Evolutionary conservation across 2,888 invertebrate species (phyloP).

Genomic region (Andrena bucephala): DNA sequence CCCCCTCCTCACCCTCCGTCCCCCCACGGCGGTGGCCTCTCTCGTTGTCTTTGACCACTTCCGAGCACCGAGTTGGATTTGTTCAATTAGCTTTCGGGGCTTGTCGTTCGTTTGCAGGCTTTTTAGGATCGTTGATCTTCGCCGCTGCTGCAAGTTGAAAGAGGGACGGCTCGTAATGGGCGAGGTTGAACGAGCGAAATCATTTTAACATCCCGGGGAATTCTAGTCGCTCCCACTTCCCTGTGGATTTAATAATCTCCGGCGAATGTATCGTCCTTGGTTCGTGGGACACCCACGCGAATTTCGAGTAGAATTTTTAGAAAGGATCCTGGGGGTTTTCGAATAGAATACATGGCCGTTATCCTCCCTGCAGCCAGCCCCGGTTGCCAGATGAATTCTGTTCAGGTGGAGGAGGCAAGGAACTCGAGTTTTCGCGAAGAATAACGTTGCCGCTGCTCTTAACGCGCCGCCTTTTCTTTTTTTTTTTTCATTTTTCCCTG

Average conservation of each 20-base stretch:
- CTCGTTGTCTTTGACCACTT: conserved; percentile 38
- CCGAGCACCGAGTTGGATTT: conserved; percentile 17
- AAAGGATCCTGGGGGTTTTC: too few species aligned
- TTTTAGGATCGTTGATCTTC: conserved; percentile 14
- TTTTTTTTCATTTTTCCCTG: conserved; percentile 27
- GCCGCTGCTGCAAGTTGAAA: background rate
- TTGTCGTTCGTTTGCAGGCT: conserved; percentile 17
- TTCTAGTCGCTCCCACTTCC: background rate
- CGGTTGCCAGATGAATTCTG: too few species aligned
- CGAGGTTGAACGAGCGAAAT: background rate
- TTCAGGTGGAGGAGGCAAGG: conserved; percentile 2
- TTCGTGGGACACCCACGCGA: too few species aligned
- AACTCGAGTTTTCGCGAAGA: conserved; percentile 26
- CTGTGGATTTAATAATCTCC: background rate
- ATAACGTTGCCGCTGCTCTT: conserved; percentile 30
- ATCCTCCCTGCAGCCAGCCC: too few species aligned
- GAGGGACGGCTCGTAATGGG: background rate
- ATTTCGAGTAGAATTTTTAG: too few species aligned
- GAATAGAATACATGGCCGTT: too few species aligned
- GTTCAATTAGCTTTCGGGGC: conserved; percentile 25
- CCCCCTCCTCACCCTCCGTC: background rate
- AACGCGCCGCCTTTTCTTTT: conserved; percentile 28
- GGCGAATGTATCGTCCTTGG: background rate
- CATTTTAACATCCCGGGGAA: background rate
- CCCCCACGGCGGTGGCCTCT: background rate